These are phyloP conservation scores for Prochilodus magdalenae DNA, from an alignment of 2,113 vertebrate species.

Conservation along the genomic window DNA sequence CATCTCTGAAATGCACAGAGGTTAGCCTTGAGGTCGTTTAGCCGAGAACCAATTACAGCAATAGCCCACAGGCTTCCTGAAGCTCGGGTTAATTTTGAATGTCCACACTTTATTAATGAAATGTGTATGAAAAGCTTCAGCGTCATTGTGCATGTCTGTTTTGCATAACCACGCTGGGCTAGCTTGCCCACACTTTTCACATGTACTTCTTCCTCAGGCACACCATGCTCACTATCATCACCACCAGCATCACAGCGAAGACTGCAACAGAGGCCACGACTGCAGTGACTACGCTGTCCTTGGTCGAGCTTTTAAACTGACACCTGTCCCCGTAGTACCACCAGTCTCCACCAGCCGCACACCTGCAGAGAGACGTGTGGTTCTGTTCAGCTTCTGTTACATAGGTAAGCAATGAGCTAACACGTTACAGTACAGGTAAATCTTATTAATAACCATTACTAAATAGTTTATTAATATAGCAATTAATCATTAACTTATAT, in stretches of 20 bases:
- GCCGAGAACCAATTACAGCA: neutral
- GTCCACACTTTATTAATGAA: too few relatives aligned
- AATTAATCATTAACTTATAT: too few relatives aligned
- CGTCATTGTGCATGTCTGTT: neutral
- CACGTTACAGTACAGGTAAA: too few relatives aligned
- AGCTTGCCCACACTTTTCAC: neutral
- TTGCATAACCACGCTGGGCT: neutral
- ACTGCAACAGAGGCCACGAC: slow-evolving; percentile 69
- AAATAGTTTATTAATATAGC: too few relatives aligned
- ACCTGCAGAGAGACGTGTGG: slow-evolving; percentile 75
- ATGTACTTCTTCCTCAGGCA: slow-evolving; percentile 73
- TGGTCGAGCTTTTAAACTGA: slow-evolving; percentile 77
- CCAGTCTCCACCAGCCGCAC: slow-evolving; percentile 81
- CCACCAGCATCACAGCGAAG: slow-evolving; percentile 71
- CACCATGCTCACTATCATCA: slow-evolving; percentile 66
- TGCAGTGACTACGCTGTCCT: slow-evolving; percentile 74
- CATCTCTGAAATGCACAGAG: neutral
- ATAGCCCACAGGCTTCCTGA: too few relatives aligned
- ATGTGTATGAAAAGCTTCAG: too few relatives aligned
- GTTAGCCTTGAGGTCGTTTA: neutral
- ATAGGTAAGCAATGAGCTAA: too few relatives aligned
- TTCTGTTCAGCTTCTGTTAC: neutral
- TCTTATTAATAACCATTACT: too few relatives aligned
- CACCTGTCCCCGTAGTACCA: slow-evolving; percentile 87
- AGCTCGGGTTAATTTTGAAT: neutral